Evolutionary conservation across 2,113 vertebrate species (phyloP).

Genomic region (Nymphicus hollandicus): DNA sequence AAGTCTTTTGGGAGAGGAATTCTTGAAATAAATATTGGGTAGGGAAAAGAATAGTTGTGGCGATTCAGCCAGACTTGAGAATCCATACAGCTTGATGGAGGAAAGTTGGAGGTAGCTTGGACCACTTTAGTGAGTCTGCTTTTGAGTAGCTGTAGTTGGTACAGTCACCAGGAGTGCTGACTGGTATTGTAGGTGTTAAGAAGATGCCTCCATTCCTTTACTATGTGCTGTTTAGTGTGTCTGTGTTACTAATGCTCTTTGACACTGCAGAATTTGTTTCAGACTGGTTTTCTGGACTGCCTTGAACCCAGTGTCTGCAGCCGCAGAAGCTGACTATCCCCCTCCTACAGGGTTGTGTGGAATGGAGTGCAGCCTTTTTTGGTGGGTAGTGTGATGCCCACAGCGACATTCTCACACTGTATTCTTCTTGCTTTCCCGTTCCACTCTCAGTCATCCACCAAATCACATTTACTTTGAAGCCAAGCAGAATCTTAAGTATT

Average conservation of each 20-base stretch:
- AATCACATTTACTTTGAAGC: background rate
- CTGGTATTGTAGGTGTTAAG: background rate
- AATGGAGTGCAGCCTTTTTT: background rate
- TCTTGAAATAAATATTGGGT: background rate
- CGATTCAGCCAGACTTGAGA: background rate
- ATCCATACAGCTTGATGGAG: background rate
- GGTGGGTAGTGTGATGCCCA: background rate
- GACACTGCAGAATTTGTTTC: background rate
- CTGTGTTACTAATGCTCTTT: background rate
- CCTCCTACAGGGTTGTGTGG: rapidly evolving
- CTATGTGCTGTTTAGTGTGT: background rate
- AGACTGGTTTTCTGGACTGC: background rate
- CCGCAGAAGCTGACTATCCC: background rate
- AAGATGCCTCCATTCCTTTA: background rate
- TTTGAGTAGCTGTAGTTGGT: background rate
- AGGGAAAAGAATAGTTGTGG: background rate
- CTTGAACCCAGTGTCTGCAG: background rate
- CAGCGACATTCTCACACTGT: background rate
- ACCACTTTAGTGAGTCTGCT: background rate
- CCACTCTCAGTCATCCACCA: background rate
- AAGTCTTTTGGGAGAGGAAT: background rate
- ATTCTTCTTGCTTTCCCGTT: background rate
- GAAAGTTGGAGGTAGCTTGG: background rate
- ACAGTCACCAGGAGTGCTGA: background rate
- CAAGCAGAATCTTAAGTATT: background rate